Percentiles rank a stretch among this genome's conserved stretches.
phyloP scores from a whole-genome alignment of 2,888 invertebrate genomes.

The Tetropium fuscum region DNA sequence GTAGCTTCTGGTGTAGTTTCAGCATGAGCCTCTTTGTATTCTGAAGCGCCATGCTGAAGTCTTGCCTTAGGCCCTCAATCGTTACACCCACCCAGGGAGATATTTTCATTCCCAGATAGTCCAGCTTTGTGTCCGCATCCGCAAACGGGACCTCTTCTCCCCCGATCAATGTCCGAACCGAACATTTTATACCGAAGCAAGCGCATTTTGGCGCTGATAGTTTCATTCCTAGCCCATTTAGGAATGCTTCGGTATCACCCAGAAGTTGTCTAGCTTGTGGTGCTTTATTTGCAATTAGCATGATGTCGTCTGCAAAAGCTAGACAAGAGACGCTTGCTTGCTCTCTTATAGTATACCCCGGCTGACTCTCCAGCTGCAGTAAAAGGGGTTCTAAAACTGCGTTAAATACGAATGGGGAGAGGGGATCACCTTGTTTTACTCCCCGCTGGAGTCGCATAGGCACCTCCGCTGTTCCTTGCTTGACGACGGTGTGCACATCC shows the following conservation, averaged over 20 bases:
- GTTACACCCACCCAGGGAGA: slow-evolving; percentile 48
- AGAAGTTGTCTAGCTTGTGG: slow-evolving; percentile 53
- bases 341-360: slow-evolving; percentile 40
- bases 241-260: slow-evolving; percentile 42
- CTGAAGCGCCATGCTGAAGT: slow-evolving; percentile 38
- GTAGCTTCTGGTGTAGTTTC: slow-evolving; percentile 61
- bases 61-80: slow-evolving; percentile 31
- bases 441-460: slow-evolving; percentile 54
- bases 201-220: slow-evolving; percentile 33
- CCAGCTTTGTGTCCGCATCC: slow-evolving; percentile 33
- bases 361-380: slow-evolving; percentile 42
- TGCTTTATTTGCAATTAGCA: slow-evolving; percentile 51
- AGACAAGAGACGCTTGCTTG: slow-evolving; percentile 48
- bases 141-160: slow-evolving; percentile 41
- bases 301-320: slow-evolving; percentile 62
- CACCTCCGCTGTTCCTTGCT: slow-evolving; percentile 32
- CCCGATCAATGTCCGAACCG: slow-evolving; percentile 36
- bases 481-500: slow-evolving; percentile 52
- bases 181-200: slow-evolving; percentile 49
- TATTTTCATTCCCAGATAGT: no score
- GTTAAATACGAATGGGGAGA: slow-evolving; percentile 58
- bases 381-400: slow-evolving; percentile 52
- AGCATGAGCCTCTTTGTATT: no score
- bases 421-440: slow-evolving; percentile 62
- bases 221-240: slow-evolving; percentile 48